A percentile compares a stretch with the other conserved stretches of the same genome.
These are phyloP conservation scores for Hyalella azteca DNA, from an alignment of 2,888 invertebrate species.

Conservation along the genomic window DNA sequence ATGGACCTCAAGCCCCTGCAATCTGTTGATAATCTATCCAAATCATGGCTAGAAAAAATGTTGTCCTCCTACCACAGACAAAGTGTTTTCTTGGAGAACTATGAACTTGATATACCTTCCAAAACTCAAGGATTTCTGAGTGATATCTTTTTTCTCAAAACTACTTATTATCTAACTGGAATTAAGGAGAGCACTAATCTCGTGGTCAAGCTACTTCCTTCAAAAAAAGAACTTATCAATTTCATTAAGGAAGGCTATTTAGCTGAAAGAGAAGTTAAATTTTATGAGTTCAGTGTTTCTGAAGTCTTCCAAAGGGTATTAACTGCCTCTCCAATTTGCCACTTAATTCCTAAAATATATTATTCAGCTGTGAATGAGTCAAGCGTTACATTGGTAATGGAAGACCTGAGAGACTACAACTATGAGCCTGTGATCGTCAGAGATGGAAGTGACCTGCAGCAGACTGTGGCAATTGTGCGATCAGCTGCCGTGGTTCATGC, in stretches of 20 bases:
- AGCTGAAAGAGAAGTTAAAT: slow-evolving; percentile 42
- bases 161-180: not conserved
- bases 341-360: slow-evolving; percentile 44
- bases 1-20: too few species aligned
- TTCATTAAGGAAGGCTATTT: not conserved
- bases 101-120: slow-evolving; percentile 26
- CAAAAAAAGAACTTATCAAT: not conserved
- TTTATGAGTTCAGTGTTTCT: slow-evolving; percentile 44
- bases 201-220: slow-evolving; percentile 44
- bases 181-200: slow-evolving; percentile 14
- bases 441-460: slow-evolving; percentile 44
- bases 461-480: slow-evolving; percentile 41
- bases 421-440: slow-evolving; percentile 30
- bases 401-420: slow-evolving; percentile 39
- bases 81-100: slow-evolving; percentile 36
- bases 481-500: slow-evolving; percentile 50
- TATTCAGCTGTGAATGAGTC: slow-evolving; percentile 39
- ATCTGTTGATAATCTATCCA: slow-evolving; percentile 26
- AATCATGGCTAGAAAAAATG: slow-evolving; percentile 45
- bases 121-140: slow-evolving; percentile 43
- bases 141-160: slow-evolving; percentile 45
- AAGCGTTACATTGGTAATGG: slow-evolving; percentile 43
- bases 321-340: slow-evolving; percentile 21
- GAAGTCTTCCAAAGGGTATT: slow-evolving; percentile 40
- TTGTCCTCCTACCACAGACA: slow-evolving; percentile 24